A percentile compares a stretch with the other conserved stretches of the same genome.
Evolutionary conservation across 2,797 vertebrate species (phyloP).

Genomic region (Leuciscus waleckii): DNA sequence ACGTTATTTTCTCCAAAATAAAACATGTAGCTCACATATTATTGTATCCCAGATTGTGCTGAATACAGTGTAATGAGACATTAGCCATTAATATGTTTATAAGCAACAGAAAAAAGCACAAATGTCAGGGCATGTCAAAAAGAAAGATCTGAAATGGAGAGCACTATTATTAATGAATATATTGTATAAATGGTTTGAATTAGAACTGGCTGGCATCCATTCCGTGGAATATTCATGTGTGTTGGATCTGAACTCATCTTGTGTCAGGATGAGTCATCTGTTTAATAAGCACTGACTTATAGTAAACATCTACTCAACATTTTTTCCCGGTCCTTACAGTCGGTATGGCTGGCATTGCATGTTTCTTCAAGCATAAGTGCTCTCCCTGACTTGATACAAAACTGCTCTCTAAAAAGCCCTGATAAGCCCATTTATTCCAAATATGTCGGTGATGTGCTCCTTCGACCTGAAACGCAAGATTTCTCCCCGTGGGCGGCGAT

Average conservation of each 20-base stretch:
- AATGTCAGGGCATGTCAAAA: too few species aligned
- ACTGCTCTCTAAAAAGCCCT: slow-evolving; percentile 21
- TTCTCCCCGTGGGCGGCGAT: slow-evolving; percentile 34
- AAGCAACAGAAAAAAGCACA: too few species aligned
- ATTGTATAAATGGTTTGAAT: background rate
- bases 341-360: background rate
- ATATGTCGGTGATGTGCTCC: slow-evolving; percentile 7
- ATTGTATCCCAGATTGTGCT: too few species aligned
- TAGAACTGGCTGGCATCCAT: background rate
- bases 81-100: too few species aligned
- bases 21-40: too few species aligned
- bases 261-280: slow-evolving; percentile 2
- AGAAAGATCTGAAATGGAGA: background rate
- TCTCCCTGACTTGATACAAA: slow-evolving; percentile 8
- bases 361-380: background rate
- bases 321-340: background rate
- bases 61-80: too few species aligned
- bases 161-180: background rate
- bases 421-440: slow-evolving; percentile 42
- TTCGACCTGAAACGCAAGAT: slow-evolving; percentile 27
- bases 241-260: slow-evolving; percentile 1
- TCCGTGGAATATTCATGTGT: background rate
- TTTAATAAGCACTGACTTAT: background rate
- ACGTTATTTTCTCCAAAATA: too few species aligned
- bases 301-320: background rate